Evolutionary conservation across 2,888 invertebrate genomes (phyloP), one percentile per base, ranked within the genome.

Genomic region (Branchellion lobata): DNA sequence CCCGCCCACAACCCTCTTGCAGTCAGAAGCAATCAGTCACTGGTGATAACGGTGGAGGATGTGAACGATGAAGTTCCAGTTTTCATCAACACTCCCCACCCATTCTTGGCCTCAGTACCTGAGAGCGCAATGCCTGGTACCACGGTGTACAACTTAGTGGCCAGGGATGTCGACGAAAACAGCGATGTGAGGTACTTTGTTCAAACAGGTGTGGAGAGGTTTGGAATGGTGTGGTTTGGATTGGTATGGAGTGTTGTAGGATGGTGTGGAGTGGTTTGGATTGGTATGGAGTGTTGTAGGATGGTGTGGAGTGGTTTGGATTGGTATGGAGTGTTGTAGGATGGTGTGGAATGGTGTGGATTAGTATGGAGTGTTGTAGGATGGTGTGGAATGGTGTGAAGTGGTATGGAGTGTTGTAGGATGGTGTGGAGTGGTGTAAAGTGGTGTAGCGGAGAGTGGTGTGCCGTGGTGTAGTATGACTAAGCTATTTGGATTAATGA

Each of bases 51-150:
- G 88, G 93, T 97, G 83, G 93, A 94, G 86, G 96, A 97, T 88
- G 93, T 96, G 78, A 97, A 97, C 89, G 97, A 98, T 87, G 98
- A 98, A 88, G 93, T 94, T 0, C 96, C 98, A 0, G 94, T 94
- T 88, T 97, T 99, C 90, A 94, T 96, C 89, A 99, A 98, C 89
- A 92, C 94, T 0, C 98, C 98, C 0, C 89, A 95, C 82, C 98
- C 98, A 27, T 97, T 96, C 94, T 94, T 96, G 88, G 94, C 97
- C 0, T 96, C 96, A 81, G 96, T 97, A 0, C 95, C 96, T 86
- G 90, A 95, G 76, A 96, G 96, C 87, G 96, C 96, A 1, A 93
- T 95, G 1, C 94, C 95, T 61, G 96, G 96, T 87, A 95, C 95
- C 0, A 95, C 94, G 2, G 96, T 97, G 1, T 97, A 96, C 89